Base-by-base conservation (phyloP, 1,140 invertebrate species). In the Drosophila oshimai region DNA sequence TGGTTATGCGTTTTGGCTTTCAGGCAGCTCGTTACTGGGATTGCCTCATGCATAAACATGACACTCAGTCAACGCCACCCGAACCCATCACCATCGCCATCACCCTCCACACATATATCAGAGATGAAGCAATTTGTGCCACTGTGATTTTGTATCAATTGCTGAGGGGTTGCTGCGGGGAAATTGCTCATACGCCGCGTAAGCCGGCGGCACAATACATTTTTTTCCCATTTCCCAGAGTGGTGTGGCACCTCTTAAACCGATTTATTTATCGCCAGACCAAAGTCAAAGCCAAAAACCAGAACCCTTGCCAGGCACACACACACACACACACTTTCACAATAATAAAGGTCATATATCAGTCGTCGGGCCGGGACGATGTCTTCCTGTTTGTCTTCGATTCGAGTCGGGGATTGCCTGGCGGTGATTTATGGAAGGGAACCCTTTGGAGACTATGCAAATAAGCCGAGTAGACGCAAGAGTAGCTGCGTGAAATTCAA, bases 131-230 rank as follows among this genome's bases (percentile, higher is more conserved):
- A 80, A 80, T 79, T 79, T 79, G 77, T 83, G 80, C 62, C 42
- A 41, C 79, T 72, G 68, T 84, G 79, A 84, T 84, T 84, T 86
- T 80, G 72, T 83, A 77, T 83, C 78, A 78, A 74, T 83, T 84
- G 68, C 55, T 46, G 33, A 39, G 54, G 37, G 47, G 41, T 45
- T 24, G 60, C 60, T 20, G 4, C 28, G 3, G 20, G 39, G 64
- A 53, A 60, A 36, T 68, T 33, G 60, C 64, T 54, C 65, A 69
- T 69, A 67, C 61, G 61, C 61, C 65, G 28, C 49, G 24, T 68
- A 55, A 57, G 62, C 62, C 50, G 49, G 13, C 39, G 2, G 49
- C 33, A 34, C 47, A 70, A 68, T 70, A 68, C 47, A 70, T 70
- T 55, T 36, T 12, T 22, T 41, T n/a, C n/a, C n/a, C n/a, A n/a